Evolutionary conservation across 2,797 vertebrate species (phyloP).

Genomic region (Capromys pilorides): DNA sequence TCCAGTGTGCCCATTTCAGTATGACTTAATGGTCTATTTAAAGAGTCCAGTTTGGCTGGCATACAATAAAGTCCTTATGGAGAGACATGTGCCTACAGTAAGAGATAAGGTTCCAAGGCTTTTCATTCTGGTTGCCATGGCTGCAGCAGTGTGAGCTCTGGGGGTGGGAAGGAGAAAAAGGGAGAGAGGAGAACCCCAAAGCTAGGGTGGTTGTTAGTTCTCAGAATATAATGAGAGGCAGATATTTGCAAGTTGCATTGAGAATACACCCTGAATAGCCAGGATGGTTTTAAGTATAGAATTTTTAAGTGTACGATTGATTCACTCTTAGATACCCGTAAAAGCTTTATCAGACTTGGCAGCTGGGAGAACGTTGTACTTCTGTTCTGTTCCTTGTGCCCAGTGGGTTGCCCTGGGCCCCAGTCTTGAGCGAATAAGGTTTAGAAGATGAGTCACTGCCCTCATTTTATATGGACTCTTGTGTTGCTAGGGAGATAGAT

Average conservation of each 20-base stretch:
- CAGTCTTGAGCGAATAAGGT: not conserved
- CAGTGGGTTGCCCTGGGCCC: not conserved
- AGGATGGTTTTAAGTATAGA: not conserved
- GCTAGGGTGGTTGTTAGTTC: constrained; percentile 18
- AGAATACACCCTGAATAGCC: not conserved
- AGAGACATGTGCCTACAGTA: constrained; percentile 51
- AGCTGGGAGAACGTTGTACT: not conserved
- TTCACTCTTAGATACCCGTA: constrained; percentile 28
- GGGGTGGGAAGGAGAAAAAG: constrained; percentile 46
- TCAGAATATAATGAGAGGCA: constrained; percentile 55
- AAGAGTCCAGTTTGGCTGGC: constrained; percentile 67
- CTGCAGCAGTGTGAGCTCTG: constrained; percentile 47
- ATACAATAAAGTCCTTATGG: constrained; percentile 52
- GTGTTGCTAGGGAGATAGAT: not conserved
- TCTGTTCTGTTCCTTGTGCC: not conserved
- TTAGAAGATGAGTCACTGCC: not conserved
- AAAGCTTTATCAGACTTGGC: not conserved
- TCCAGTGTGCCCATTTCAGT: constrained; percentile 35
- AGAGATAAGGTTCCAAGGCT: constrained; percentile 62
- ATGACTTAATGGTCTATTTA: constrained; percentile 68
- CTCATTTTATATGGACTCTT: not conserved
- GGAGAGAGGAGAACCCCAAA: constrained; percentile 44
- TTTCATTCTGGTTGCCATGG: constrained; percentile 64
- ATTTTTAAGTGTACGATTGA: constrained; percentile 21
- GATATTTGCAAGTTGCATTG: not conserved